Evolutionary conservation across 92 coral and sea anemone genomes (phyloP), one percentile per base, ranked within the genome.

Genomic region (Umimayanthus kanabou): DNA sequence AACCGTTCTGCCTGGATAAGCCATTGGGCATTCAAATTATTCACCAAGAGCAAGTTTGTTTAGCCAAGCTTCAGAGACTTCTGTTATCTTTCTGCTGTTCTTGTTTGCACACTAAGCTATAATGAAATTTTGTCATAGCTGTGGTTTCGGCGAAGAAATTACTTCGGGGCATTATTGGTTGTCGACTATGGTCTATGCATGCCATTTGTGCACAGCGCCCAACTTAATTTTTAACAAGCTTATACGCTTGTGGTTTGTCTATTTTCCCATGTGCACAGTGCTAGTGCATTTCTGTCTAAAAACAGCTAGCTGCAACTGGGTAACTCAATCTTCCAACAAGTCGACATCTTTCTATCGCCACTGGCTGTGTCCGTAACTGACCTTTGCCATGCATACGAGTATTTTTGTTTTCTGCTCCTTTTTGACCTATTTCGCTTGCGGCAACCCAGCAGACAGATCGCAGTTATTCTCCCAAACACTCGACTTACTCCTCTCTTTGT

Each of bases 331-430:
- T 80, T 80, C 42, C 69, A 80, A 80, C 72, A 72, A 58, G 69
- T 29, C 23, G 84, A 80, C 70, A 80, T 20, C 37, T 55, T 80
- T 80, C 84, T 57, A 29, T 80, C 84, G 11, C 58, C 84, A 23
- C 61, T 53, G 47, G 84, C 29, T 15, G 70, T 40, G 23, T 80
- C 84, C 15, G 70, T 80, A 5, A 80, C 84, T 28, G 84, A 80
- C 70, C 84, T 57, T 29, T 80, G 84, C 84, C 84, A 80, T 57
- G 33, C 49, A 33, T 80, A 57, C 13, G 84, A 80, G 45, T 30
- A 72, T 58, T 80, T 80, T 0, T 6, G n/a, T 58, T 80, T 80
- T 5, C 39, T 80, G 49, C 64, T 80, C 45, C 84, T 25, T 79
- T 50, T 57, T 20, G 84, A 23, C n/a, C 45, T 57, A 57, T 53